Evolutionary conservation across 2,888 invertebrate genomes (phyloP).

Genomic region (Bimastos eiseni): DNA sequence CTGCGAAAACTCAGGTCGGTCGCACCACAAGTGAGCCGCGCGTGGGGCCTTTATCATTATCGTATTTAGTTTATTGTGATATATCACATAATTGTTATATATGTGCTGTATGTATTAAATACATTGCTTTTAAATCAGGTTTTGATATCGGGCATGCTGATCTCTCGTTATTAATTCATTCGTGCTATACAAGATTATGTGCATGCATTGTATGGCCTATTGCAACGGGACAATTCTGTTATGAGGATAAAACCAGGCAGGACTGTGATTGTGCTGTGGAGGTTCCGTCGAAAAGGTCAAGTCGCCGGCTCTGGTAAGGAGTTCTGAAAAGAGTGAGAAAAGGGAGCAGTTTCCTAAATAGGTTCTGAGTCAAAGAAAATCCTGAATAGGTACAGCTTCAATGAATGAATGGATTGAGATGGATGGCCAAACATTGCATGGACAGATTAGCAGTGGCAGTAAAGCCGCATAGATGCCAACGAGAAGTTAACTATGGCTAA

Average conservation of each 20-base stretch:
- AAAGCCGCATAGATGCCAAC: not conserved
- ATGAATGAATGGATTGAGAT: not conserved
- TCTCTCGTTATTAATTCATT: no score
- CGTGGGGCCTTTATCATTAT: not conserved
- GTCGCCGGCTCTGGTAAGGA: not conserved
- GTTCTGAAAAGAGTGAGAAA: not conserved
- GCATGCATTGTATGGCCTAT: not conserved
- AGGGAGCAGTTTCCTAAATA: not conserved
- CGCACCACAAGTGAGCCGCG: not conserved
- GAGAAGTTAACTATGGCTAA: constrained; percentile 13
- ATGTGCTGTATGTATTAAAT: not conserved
- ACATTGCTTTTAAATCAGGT: no score
- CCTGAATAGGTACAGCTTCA: not conserved
- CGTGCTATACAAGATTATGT: not conserved
- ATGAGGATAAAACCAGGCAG: no score
- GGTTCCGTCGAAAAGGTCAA: not conserved
- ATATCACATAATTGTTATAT: not conserved
- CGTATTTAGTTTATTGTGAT: not conserved
- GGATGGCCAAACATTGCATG: not conserved
- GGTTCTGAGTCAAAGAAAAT: not conserved
- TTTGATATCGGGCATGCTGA: no score
- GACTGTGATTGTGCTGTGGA: not conserved
- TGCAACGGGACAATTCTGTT: not conserved
- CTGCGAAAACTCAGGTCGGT: not conserved
- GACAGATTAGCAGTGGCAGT: not conserved